These are phyloP conservation scores for Tenualosa thibaudeaui DNA, from an alignment of 2,797 vertebrate species.

Conservation along the genomic window DNA sequence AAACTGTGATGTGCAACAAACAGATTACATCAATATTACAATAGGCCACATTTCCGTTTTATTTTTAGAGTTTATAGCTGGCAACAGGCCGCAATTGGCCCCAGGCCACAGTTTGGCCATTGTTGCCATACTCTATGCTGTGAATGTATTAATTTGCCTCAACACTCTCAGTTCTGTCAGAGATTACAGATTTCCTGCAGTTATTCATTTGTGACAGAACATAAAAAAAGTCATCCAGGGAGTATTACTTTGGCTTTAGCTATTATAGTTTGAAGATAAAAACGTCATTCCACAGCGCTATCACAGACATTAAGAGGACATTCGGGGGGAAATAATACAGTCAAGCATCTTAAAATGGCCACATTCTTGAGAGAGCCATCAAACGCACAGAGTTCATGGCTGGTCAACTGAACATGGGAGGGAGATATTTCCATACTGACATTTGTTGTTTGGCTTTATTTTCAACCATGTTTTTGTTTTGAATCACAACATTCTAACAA, in stretches of 20 bases:
- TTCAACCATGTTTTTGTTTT: not conserved
- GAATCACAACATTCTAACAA: slow-evolving; percentile 21
- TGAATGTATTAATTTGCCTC: not conserved
- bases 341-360: slow-evolving; percentile 36
- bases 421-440: slow-evolving; percentile 19
- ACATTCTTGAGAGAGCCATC: slow-evolving; percentile 33
- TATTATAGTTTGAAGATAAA: slow-evolving; percentile 44
- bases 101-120: too few species aligned
- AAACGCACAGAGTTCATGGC: slow-evolving; percentile 22
- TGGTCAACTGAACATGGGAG: slow-evolving; percentile 5
- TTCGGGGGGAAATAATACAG: not conserved
- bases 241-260: slow-evolving; percentile 39
- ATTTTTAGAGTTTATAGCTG: too few species aligned
- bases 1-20: not conserved
- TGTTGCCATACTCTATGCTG: not conserved
- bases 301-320: not conserved
- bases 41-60: too few species aligned
- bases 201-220: not conserved
- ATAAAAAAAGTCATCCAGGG: slow-evolving; percentile 40
- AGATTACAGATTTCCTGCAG: not conserved
- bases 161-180: not conserved
- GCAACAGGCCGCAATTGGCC: too few species aligned
- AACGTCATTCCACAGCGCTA: slow-evolving; percentile 44
- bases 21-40: too few species aligned
- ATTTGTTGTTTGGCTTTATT: slow-evolving; percentile 33